phyloP scores from a whole-genome alignment of 1,140 invertebrate species.

The Elysia chlorotica region DNA sequence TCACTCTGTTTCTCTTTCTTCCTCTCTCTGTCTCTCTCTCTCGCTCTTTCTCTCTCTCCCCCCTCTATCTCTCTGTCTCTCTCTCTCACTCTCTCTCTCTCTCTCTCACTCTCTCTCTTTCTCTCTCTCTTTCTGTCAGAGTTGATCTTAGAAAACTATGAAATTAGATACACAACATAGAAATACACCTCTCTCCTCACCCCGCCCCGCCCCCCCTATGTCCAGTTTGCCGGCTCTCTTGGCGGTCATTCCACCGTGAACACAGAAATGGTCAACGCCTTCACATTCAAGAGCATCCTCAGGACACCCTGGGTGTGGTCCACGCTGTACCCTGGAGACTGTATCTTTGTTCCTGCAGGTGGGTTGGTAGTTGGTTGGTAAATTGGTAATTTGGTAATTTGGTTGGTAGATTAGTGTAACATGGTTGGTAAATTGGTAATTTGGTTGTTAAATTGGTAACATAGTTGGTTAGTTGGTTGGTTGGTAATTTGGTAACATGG shows the following conservation, averaged over 20 bases:
- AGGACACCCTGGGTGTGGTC: conserved; percentile 55
- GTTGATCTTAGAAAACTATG: no score
- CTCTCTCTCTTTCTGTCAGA: no score
- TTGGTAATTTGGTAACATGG: background rate
- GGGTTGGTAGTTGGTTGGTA: conserved; percentile 2
- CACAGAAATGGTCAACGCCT: conserved; percentile 58
- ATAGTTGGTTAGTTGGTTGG: background rate
- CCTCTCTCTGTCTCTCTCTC: no score
- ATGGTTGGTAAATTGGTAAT: background rate
- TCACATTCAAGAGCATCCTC: conserved; percentile 43
- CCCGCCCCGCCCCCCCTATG: no score
- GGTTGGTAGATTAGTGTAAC: background rate
- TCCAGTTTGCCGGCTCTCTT: conserved; percentile 45
- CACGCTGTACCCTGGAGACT: conserved; percentile 56
- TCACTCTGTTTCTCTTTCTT: no score
- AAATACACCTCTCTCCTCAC: no score
- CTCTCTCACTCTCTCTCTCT: no score
- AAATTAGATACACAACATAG: no score
- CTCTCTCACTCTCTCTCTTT: no score
- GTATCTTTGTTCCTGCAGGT: conserved; percentile 61
- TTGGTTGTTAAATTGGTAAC: background rate
- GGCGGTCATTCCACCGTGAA: conserved; percentile 55
- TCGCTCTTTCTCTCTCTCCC: no score
- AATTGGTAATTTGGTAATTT: background rate
- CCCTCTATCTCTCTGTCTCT: no score